Base-by-base conservation (phyloP, 2,797 vertebrate species). In the Aulostomus chinensis region DNA sequence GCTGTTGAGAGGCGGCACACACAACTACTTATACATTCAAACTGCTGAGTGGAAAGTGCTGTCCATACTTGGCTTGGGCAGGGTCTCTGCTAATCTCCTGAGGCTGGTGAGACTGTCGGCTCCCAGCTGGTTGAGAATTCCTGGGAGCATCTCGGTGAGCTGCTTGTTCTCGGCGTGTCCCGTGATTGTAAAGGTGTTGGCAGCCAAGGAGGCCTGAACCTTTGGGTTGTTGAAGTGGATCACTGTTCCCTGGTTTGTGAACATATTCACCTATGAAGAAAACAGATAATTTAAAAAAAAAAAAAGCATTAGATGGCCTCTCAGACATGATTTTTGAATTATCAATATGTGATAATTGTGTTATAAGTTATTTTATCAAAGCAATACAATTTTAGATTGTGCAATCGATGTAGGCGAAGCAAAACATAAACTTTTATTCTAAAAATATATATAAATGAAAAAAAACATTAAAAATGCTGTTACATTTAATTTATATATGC, bases 221-320 rank as follows among this genome's bases (percentile, higher is more conserved):
- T 98, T 98, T 24, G 97, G 97, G 62, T 99, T 99, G 80, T 98
- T 98, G 69, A 99, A 99, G 81, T 98, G 96, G 86, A 99, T 98
- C 64, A 99, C 96, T 76, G 95, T 96, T 51, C 96, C 97, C 80
- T 98, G 95, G 80, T 94, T 98, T 88, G 95, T 99, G 90, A 99
- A 99, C 96, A 98, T 99, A 54, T 98, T 98, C 52, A 99, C 96
- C 97, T 99, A 21, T 1, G 55, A 11, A 5, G 9, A 24, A 28
- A 51, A 21, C 25, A 10, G 2, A 4, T 32, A 15, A 26, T 3
- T 14, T 12, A 2, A 4, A 3, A 2, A 20, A 25, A 1, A n/a
- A n/a, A n/a, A n/a, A n/a, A n/a, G n/a, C n/a, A n/a, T n/a, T n/a
- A n/a, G n/a, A n/a, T n/a, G n/a, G n/a, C n/a, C n/a, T n/a, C n/a